Evolutionary conservation across 37 sponge, comb jelly and placozoan species (phyloP), one percentile per base, ranked within the genome.

Genomic region (Aplysina aerophoba): DNA sequence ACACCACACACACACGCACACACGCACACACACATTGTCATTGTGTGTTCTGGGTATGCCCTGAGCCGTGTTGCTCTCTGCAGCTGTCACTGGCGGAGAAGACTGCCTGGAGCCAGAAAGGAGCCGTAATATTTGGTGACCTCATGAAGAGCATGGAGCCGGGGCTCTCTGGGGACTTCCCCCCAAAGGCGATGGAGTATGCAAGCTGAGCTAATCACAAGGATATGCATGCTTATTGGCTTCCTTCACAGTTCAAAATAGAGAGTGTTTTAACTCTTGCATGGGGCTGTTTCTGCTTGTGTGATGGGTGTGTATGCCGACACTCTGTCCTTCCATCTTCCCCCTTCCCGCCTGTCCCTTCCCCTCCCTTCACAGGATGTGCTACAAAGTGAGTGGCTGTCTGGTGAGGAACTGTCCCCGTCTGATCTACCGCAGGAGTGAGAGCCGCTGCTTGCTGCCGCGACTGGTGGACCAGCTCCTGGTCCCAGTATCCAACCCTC

Each of bases 341-440:
- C 8, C 50, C 8, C 50, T 8, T 44, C 50, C 8, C 6, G 8
- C 50, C 50, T 44, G 50, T 8, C 50, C 8, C 50, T 44, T 8
- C 50, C 50, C 50, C 50, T 44, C 50, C 50, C 50, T 8, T 44
- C 50, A 4, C 78, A 75, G 78, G 44, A 75, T 24, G n/a, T 53
- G 38, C 27, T 66, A 36, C 80, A 58, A 77, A 81, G 87, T 80
- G 55, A 56, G 79, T 39, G 77, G 20, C 17, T 40, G 15, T 40
- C 15, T 89, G 62, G 90, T 89, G 21, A 61, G 60, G 28, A 50
- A 20, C 31, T 80, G 85, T 71, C 86, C 90, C 8, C 80, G 56
- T 27, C 34, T 89, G 35, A 80, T 85, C 25, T 89, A 89, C 64
- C 80, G 90, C 63, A 88, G 84, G 79, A 78, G 65, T 60, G 88